Conservation (phyloP, 2,113 vertebrate species). For the Osmerus mordax region DNA sequence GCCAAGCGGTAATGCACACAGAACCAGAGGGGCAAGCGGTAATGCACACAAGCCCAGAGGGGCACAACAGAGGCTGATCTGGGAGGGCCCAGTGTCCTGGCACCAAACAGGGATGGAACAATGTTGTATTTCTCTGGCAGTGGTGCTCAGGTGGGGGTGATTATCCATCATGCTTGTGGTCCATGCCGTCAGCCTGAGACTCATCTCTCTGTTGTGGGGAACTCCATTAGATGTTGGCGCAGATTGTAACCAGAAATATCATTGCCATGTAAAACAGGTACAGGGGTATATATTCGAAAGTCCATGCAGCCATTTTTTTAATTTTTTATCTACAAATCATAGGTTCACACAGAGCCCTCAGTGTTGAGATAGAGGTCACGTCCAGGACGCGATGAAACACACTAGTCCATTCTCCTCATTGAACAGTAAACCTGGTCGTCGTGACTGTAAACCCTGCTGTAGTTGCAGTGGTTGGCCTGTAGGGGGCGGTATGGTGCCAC, state of each 20-base stretch:
- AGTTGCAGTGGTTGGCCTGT: constrained; percentile 40
- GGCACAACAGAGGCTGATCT: not conserved
- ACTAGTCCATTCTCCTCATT: too few relatives aligned
- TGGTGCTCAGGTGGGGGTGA: constrained; percentile 10
- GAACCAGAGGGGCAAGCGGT: not conserved
- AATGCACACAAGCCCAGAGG: not conserved
- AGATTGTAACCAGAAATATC: constrained; percentile 5
- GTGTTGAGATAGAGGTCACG: not conserved
- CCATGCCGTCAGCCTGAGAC: constrained; percentile 21
- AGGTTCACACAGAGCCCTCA: too few relatives aligned
- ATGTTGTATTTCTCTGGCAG: constrained; percentile 7
- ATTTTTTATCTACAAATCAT: not conserved
- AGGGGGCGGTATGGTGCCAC: constrained; percentile 65
- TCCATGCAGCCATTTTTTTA: not conserved
- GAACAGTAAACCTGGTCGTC: not conserved
- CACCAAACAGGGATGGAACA: constrained; percentile 2
- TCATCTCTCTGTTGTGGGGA: constrained; percentile 34
- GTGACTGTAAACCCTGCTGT: not conserved
- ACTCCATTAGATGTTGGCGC: constrained; percentile 36
- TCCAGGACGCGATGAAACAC: not conserved
- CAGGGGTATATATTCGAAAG: constrained; percentile 3
- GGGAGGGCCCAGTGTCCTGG: constrained; percentile 14
- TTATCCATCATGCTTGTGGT: constrained; percentile 19
- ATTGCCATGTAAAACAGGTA: constrained; percentile 8
- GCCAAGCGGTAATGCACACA: not conserved